Conservation (phyloP, 2,888 invertebrate species). For the Agrotis clavis region DNA sequence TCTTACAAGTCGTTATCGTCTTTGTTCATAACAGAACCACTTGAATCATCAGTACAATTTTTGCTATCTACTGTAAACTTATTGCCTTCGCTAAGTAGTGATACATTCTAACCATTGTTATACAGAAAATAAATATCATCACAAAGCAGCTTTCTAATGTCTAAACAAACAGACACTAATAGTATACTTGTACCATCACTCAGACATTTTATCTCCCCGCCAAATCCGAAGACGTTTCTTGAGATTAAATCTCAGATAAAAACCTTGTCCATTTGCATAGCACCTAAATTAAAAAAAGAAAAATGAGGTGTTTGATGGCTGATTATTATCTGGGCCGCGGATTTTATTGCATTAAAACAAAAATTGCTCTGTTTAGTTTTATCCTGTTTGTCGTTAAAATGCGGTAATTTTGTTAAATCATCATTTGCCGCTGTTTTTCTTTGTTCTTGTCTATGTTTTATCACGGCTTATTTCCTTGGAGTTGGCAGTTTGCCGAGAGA, state of each 20-base stretch:
- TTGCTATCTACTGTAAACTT: slow-evolving; percentile 17
- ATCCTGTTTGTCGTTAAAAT: slow-evolving; percentile 44
- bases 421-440: slow-evolving; percentile 32
- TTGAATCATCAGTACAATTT: slow-evolving; percentile 28
- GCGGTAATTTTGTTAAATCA: slow-evolving; percentile 39
- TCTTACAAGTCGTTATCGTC: neutral
- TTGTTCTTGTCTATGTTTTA: slow-evolving; percentile 41
- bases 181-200: slow-evolving; percentile 66
- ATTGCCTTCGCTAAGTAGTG: slow-evolving; percentile 20
- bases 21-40: slow-evolving; percentile 7
- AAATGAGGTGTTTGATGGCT: slow-evolving; percentile 71
- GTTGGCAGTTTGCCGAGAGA: slow-evolving; percentile 44
- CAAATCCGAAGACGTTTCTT: slow-evolving; percentile 71
- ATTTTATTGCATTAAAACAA: slow-evolving; percentile 48
- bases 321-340: slow-evolving; percentile 63
- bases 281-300: slow-evolving; percentile 70
- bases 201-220: slow-evolving; percentile 69
- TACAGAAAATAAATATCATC: slow-evolving; percentile 59
- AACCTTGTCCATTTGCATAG: slow-evolving; percentile 73
- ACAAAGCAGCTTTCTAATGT: slow-evolving; percentile 61
- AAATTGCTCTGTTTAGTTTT: slow-evolving; percentile 46
- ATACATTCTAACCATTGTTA: slow-evolving; percentile 52
- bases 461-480: slow-evolving; percentile 39
- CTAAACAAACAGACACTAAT: slow-evolving; percentile 63
- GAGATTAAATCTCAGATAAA: slow-evolving; percentile 70